Percentiles rank a stretch among this genome's conserved stretches.
These are phyloP conservation scores for Zalophus californianus DNA, from an alignment of 2,797 vertebrate species.

Conservation along the genomic window DNA sequence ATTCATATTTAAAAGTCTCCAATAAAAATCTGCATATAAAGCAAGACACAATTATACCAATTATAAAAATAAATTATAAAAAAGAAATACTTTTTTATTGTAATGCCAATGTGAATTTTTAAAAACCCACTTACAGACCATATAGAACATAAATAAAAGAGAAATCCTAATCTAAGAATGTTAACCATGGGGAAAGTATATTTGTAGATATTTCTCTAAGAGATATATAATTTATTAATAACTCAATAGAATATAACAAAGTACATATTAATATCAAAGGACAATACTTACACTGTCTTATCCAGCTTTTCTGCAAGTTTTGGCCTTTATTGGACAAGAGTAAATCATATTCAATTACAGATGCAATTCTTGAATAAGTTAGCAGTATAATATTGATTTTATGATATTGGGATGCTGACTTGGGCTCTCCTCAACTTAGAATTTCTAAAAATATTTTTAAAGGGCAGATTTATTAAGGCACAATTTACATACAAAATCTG, in stretches of 20 bases:
- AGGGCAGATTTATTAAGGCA: not conserved
- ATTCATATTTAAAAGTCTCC: not conserved
- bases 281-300: not conserved
- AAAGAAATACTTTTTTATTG: slow-evolving; percentile 1
- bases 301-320: not conserved
- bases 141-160: slow-evolving; percentile 37
- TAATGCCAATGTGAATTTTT: not conserved
- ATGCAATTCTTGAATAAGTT: slow-evolving; percentile 26
- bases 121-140: not conserved
- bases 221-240: slow-evolving; percentile 2
- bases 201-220: slow-evolving; percentile 58
- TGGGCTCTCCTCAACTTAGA: slow-evolving; percentile 49
- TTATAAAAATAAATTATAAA: not conserved
- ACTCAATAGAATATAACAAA: slow-evolving; percentile 13
- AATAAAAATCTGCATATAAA: slow-evolving; percentile 2
- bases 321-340: slow-evolving; percentile 8
- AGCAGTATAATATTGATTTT: not conserved
- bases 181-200: not conserved
- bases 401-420: not conserved
- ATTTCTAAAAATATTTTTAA: slow-evolving; percentile 30
- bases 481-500: slow-evolving; percentile 46
- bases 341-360: slow-evolving; percentile 30
- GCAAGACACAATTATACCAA: not conserved
- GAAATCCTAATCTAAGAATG: not conserved
- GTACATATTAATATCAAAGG: not conserved